Evolutionary conservation across 2,797 vertebrate genomes (phyloP).

Genomic region (Peromyscus attwateri): DNA sequence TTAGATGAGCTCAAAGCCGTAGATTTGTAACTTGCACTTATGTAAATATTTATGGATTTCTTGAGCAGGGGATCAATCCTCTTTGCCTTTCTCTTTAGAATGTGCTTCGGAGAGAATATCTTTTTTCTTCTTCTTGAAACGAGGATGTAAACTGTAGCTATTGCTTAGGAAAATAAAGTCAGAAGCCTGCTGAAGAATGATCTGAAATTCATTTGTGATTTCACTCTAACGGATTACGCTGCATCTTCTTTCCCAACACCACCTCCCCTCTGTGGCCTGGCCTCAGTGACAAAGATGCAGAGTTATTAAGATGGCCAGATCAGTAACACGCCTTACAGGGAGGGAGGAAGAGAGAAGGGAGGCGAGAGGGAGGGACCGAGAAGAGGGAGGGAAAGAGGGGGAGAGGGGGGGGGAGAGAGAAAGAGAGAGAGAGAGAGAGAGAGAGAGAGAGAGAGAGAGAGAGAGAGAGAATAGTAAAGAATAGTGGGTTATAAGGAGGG

Average conservation of each 20-base stretch:
- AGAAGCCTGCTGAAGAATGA: slow-evolving; percentile 50
- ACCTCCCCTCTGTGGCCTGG: background rate
- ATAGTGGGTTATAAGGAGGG: background rate
- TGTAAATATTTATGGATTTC: slow-evolving; percentile 87
- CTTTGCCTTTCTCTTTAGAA: slow-evolving; percentile 76
- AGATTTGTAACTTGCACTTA: slow-evolving; percentile 88
- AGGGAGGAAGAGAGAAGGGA: background rate
- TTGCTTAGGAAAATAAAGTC: slow-evolving; percentile 71
- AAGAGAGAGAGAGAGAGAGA: no score
- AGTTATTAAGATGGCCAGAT: background rate
- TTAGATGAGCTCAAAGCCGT: slow-evolving; percentile 87
- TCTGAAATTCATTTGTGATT: slow-evolving; percentile 62
- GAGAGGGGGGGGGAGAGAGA: background rate
- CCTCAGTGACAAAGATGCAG: background rate
- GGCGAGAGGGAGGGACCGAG: background rate
- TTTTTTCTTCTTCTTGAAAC: background rate
- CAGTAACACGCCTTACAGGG: background rate
- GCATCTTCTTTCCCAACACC: background rate
- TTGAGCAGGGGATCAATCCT: slow-evolving; percentile 69
- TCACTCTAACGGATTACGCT: slow-evolving; percentile 2
- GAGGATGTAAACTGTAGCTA: slow-evolving; percentile 63
- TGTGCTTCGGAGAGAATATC: slow-evolving; percentile 46
- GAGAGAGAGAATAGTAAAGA: background rate
- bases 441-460: background rate
- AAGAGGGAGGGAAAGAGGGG: background rate